These are phyloP conservation scores for Grammomys surdaster DNA, from an alignment of 2,113 vertebrate genomes.

Conservation along the genomic window DNA sequence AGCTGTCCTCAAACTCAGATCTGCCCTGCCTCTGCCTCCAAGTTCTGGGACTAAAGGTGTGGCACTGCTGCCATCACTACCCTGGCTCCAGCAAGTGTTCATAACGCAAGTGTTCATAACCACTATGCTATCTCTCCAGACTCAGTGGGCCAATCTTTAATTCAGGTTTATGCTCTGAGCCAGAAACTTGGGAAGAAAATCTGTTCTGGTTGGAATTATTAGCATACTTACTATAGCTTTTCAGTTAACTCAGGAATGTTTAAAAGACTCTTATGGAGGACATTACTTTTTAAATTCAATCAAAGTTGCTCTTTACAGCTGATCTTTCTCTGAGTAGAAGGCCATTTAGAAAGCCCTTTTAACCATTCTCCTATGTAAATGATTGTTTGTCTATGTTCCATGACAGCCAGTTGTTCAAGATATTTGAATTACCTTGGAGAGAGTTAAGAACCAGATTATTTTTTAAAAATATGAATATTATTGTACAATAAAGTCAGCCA, in stretches of 20 bases:
- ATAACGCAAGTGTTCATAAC: background rate
- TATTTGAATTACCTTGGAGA: background rate
- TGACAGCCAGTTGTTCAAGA: background rate
- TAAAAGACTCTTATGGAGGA: conserved; percentile 51
- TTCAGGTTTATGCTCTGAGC: background rate
- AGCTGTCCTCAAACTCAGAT: background rate
- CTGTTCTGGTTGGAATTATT: conserved; percentile 34
- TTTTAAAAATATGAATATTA: conserved; percentile 38
- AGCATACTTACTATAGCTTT: conserved; percentile 8
- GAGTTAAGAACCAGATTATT: conserved; percentile 49
- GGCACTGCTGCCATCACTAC: background rate
- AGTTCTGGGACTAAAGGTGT: background rate
- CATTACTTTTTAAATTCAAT: background rate
- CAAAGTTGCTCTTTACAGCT: conserved; percentile 1
- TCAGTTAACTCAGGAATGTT: background rate
- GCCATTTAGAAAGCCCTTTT: background rate
- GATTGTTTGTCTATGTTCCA: background rate
- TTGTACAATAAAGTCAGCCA: background rate
- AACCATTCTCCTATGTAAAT: conserved; percentile 9
- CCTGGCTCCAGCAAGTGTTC: background rate
- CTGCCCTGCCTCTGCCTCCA: background rate
- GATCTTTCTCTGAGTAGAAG: background rate
- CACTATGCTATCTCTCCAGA: background rate
- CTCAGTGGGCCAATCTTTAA: background rate
- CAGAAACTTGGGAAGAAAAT: background rate